Evolutionary conservation across 2,888 invertebrate genomes (phyloP), one percentile per base, ranked within the genome.

Genomic region (Ophion costatus): DNA sequence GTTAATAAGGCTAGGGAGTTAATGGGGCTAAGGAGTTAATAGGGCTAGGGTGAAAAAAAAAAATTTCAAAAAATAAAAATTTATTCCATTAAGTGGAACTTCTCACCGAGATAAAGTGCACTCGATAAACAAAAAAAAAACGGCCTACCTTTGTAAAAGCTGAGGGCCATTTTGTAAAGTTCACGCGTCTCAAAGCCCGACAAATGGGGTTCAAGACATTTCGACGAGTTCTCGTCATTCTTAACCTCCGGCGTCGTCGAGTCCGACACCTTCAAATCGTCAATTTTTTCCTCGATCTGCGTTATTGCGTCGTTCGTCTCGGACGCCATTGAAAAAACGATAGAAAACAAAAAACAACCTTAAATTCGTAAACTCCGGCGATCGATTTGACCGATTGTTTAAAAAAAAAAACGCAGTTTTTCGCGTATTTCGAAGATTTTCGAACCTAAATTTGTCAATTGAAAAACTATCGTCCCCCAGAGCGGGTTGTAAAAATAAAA

Each of bases 91-190:
- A 17, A 51, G 14, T 14, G 4, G 51, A 51, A 5, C 17, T 51
- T 51, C 45, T 10, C 10, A 10, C 45, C 14, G 51, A 4, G 17
- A 14, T 2, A 2, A 17, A 38, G 38, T 38, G 9, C 38, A 38
- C 24, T 17, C 1, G 1, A 2, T 38, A 7, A 70, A 57, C 11
- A 63, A 17, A 45, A 74, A 59, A 11, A 20, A n/a, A 38, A 11
- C 1, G n/a, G 7, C 92, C 89, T 95, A 98, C 99, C 99, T 97
- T 98, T 98, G 93, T 98, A 99, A 94, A 98, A 99, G 92, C 96
- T 96, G 84, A 98, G 94, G 45, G 98, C 98, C 90, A 98, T 95
- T 94, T 97, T 97, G 94, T 98, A 99, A 74, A 99, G 96, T 91
- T 98, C 98, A 91, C 96, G 91, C 1, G 90, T 92, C 59, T 93